phyloP scores from a whole-genome alignment of 2,113 vertebrate species.

The Melanerpes aurifrons region DNA sequence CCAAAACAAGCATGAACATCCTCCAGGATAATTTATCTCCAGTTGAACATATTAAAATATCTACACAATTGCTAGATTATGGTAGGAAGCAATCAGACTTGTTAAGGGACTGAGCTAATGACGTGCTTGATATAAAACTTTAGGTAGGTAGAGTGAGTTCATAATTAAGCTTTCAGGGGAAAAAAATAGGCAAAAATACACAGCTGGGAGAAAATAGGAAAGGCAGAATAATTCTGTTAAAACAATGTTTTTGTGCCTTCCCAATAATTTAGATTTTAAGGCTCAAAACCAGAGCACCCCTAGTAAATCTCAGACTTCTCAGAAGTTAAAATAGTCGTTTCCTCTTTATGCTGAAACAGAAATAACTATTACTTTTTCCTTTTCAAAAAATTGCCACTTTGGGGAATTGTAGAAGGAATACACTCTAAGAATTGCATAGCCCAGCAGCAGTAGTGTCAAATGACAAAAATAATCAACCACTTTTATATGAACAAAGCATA shows the following conservation, averaged over 20 bases:
- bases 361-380: neutral
- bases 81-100: neutral
- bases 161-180: neutral
- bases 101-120: neutral
- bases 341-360: neutral
- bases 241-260: neutral
- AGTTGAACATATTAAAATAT: neutral
- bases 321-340: neutral
- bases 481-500: neutral
- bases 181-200: neutral
- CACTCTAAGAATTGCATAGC: neutral
- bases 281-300: neutral
- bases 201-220: neutral
- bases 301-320: neutral
- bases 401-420: neutral
- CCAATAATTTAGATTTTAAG: neutral
- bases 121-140: neutral
- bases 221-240: neutral
- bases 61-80: neutral
- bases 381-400: neutral
- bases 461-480: neutral
- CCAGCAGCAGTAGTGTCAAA: neutral
- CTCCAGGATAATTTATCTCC: slow-evolving; percentile 18
- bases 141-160: neutral
- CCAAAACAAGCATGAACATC: slow-evolving; percentile 4